Evolutionary conservation across 2,888 invertebrate species (phyloP), one percentile per base, ranked within the genome.

Genomic region (Idaea dimidiata): DNA sequence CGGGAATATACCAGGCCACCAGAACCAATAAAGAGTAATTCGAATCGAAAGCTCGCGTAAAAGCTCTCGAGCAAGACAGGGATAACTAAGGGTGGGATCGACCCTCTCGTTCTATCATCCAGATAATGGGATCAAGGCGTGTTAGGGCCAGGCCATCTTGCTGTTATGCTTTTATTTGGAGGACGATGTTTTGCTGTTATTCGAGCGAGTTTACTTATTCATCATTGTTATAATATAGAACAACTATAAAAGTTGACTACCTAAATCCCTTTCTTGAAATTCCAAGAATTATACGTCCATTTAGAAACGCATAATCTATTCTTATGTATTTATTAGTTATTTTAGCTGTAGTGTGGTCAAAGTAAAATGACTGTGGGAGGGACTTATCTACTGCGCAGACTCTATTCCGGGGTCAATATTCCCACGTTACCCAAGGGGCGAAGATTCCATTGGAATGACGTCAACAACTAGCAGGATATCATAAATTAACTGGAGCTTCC

Each of bases 401-500:
- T 71, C 66, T 57, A 61, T 56, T 54, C 61, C 66, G 72, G 76
- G 82, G 77, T 82, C 79, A 82, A 79, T 67, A 81, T 17, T 56
- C 16, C 80, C 78, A 89, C 81, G 91, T 89, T 88, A 87, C 89
- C 87, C 84, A 82, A 87, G 89, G 91, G 91, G 90, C 89, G 87
- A 85, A 83, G 81, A 85, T 84, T 87, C 87, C 86, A 86, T 90
- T 89, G 87, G 87, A 88, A 90, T 93, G 93, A 93, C 93, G 93
- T 93, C 93, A 93, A 93, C 90, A 93, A 89, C 83, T 89, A 93
- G 69, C 88, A 93, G 93, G 93, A 84, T 72, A 72, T 72, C 89
- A 93, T 82, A 87, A 76, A 65, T 64, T 60, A 55, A 54, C 61
- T 87, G 78, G 88, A 88, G 83, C 68, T 72, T 65, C 7, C 43